phyloP scores from a whole-genome alignment of 2,888 invertebrate genomes.

The Elaeidobius kamerunicus region DNA sequence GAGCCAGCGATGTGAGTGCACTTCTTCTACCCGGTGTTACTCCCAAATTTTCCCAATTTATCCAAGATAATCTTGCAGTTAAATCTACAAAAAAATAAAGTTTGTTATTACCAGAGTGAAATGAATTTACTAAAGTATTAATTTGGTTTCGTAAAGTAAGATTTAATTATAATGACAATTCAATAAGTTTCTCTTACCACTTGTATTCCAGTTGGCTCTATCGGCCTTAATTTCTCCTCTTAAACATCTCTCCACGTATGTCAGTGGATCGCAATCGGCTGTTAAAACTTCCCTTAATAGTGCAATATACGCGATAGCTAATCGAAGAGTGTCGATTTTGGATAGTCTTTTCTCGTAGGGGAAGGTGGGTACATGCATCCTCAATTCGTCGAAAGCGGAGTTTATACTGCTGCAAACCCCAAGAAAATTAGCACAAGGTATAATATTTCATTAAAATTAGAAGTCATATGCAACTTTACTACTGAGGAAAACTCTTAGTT shows the following conservation, averaged over 20 bases:
- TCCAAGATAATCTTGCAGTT: conserved; percentile 96
- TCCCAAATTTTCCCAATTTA: conserved; percentile 98
- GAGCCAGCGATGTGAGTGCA: conserved; percentile 74
- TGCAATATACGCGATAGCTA: conserved; percentile 97
- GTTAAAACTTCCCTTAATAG: conserved; percentile 84
- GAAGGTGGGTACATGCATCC: conserved; percentile 97
- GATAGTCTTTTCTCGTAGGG: conserved; percentile 98
- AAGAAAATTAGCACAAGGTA: conserved; percentile 23
- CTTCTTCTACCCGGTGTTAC: conserved; percentile 87
- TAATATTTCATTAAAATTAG: too few relatives aligned
- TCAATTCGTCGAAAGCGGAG: conserved; percentile 97
- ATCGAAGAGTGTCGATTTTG: conserved; percentile 95
- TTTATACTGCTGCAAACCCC: conserved; percentile 84
- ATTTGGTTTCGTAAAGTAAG: too few relatives aligned
- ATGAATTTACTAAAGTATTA: too few relatives aligned
- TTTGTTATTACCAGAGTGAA: too few relatives aligned
- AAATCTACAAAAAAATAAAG: conserved; percentile 70
- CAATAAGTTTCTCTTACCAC: conserved; percentile 63
- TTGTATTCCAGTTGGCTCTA: conserved; percentile 93
- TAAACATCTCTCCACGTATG: conserved; percentile 90
- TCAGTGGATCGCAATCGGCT: conserved; percentile 86
- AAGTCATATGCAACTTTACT: too few relatives aligned
- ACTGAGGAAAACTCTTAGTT: too few relatives aligned
- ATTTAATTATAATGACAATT: too few relatives aligned
- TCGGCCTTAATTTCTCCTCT: conserved; percentile 87